Percentiles rank a stretch among this genome's conserved stretches.
Evolutionary conservation across 2,113 vertebrate species (phyloP).

Genomic region (Tapirus terrestris): DNA sequence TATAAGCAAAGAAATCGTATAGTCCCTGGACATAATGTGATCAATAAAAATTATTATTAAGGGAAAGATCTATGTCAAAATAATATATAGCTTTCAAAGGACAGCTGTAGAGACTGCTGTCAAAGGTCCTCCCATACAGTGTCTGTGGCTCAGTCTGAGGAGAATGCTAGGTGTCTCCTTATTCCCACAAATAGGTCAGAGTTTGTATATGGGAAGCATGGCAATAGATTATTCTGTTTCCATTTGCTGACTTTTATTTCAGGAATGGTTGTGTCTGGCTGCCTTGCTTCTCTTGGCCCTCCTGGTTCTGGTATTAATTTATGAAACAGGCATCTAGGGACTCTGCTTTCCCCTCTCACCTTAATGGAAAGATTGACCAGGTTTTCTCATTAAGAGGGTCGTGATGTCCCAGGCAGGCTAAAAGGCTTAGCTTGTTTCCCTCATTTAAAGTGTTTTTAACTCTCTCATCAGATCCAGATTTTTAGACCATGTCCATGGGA

Average conservation of each 20-base stretch:
- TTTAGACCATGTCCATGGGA: neutral
- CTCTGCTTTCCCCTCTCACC: neutral
- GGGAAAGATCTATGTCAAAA: neutral
- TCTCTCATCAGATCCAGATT: neutral
- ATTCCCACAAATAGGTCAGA: neutral
- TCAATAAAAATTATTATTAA: neutral
- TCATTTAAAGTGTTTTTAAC: neutral
- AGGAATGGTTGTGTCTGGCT: neutral
- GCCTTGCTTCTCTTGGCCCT: neutral
- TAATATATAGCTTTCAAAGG: neutral
- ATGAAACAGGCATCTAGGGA: neutral
- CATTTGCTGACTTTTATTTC: slow-evolving; percentile 18
- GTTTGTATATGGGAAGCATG: neutral
- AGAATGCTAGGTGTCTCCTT: neutral
- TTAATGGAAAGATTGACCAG: neutral
- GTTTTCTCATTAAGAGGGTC: neutral
- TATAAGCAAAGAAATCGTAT: neutral
- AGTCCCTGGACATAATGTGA: neutral
- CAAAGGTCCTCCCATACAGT: neutral
- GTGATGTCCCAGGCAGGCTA: neutral
- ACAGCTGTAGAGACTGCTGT: neutral
- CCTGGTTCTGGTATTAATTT: neutral
- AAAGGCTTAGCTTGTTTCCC: neutral
- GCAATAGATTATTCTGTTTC: neutral
- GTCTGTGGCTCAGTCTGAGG: neutral